Percentiles rank a stretch among this genome's conserved stretches.
Evolutionary conservation across 2,888 invertebrate genomes (phyloP).

Genomic region (Eumacrocentrus americanus): DNA sequence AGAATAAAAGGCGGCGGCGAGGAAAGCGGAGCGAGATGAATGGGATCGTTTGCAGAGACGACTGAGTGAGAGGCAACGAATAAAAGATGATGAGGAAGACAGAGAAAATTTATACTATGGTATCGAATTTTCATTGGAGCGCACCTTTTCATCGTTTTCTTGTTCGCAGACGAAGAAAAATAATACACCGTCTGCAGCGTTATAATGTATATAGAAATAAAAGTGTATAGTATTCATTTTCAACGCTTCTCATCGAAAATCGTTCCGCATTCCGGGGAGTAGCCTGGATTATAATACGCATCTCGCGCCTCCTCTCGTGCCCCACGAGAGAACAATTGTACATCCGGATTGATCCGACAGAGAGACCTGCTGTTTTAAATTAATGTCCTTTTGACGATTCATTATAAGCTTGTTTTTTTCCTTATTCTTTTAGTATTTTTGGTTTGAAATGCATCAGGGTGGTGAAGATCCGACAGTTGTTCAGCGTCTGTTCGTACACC

Average conservation of each 20-base stretch:
- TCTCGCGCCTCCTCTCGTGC: not conserved
- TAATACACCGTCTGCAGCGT: not conserved
- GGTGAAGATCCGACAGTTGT: not conserved
- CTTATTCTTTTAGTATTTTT: not conserved
- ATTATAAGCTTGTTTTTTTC: constrained; percentile 25
- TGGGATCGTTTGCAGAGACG: constrained; percentile 21
- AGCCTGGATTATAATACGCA: constrained; percentile 10
- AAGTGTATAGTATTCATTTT: constrained; percentile 8
- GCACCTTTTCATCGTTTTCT: constrained; percentile 17
- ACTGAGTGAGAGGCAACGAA: too few relatives aligned
- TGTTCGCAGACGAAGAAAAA: not conserved
- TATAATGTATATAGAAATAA: constrained; percentile 2
- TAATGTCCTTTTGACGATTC: too few relatives aligned
- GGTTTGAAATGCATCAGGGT: not conserved
- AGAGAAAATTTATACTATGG: too few relatives aligned
- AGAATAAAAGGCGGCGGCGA: constrained; percentile 5
- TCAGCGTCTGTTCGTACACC: too few relatives aligned
- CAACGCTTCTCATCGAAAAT: constrained; percentile 19
- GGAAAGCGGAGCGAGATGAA: constrained; percentile 16
- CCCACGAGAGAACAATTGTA: too few relatives aligned
- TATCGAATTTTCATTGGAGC: constrained; percentile 26
- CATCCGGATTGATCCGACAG: too few relatives aligned
- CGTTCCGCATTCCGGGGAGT: constrained; percentile 27
- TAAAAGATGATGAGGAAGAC: too few relatives aligned
- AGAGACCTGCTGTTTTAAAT: constrained; percentile 39